phyloP scores from a whole-genome alignment of 2,888 invertebrate species.

The Stomorhina lunata region DNA sequence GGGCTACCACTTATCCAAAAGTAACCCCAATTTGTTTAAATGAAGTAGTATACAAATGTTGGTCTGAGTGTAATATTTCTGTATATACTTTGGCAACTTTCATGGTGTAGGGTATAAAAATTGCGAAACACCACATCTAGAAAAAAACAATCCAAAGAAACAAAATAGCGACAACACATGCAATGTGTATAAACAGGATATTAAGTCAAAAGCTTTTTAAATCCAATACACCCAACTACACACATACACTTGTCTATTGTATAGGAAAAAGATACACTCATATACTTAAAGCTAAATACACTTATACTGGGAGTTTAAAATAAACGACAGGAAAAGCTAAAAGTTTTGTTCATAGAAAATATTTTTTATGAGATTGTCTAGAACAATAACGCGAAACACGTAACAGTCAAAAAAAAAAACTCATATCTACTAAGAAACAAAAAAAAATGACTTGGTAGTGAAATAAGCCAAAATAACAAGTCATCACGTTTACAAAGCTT shows the following conservation, averaged over 20 bases:
- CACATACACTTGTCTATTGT: too few species aligned
- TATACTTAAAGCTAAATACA: too few species aligned
- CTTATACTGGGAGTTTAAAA: neutral
- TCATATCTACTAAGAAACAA: too few species aligned
- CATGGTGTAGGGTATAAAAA: too few species aligned
- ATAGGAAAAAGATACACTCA: too few species aligned
- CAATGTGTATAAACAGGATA: slow-evolving; percentile 16
- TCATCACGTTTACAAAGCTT: slow-evolving; percentile 39
- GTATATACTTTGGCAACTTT: too few species aligned
- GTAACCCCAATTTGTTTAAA: too few species aligned
- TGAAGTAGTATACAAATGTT: too few species aligned
- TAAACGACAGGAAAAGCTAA: slow-evolving; percentile 27
- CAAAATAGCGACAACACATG: slow-evolving; percentile 2
- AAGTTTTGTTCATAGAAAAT: slow-evolving; percentile 28
- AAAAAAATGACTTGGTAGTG: neutral
- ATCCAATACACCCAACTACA: neutral
- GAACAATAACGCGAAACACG: slow-evolving; percentile 34
- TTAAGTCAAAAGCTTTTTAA: slow-evolving; percentile 5
- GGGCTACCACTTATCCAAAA: too few species aligned
- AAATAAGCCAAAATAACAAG: neutral
- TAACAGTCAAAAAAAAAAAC: neutral
- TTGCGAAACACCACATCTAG: too few species aligned
- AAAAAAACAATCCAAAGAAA: too few species aligned
- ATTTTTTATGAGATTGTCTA: slow-evolving; percentile 19
- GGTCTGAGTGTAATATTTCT: too few species aligned